Evolutionary conservation across 2,888 invertebrate genomes (phyloP).

Genomic region (Ditylenchus weischeri): DNA sequence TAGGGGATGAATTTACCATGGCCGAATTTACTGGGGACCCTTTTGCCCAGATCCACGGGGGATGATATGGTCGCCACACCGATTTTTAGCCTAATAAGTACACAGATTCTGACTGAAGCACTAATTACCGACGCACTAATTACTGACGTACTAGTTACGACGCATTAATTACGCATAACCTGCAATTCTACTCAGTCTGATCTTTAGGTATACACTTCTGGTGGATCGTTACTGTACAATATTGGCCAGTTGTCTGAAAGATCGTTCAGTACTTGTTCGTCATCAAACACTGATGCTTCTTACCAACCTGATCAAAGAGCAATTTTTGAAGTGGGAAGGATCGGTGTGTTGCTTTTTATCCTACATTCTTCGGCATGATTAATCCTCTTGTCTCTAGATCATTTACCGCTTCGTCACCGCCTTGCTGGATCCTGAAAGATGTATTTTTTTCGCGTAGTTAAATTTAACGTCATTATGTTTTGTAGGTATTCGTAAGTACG

Average conservation of each 20-base stretch:
- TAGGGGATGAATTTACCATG: no score
- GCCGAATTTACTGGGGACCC: no score
- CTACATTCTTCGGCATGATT: background rate
- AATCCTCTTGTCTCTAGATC: slow-evolving; percentile 12
- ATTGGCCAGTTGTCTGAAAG: slow-evolving; percentile 69
- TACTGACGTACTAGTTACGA: no score
- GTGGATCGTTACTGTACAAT: slow-evolving; percentile 59
- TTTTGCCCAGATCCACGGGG: no score
- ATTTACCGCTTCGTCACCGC: slow-evolving; percentile 62
- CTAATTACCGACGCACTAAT: no score
- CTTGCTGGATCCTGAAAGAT: slow-evolving; percentile 59
- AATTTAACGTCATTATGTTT: no score
- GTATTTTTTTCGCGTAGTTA: slow-evolving; percentile 18
- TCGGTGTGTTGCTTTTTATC: slow-evolving; percentile 25
- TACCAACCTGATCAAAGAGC: slow-evolving; percentile 71
- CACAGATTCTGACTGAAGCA: no score
- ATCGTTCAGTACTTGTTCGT: slow-evolving; percentile 66
- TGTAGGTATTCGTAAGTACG: slow-evolving; percentile 62
- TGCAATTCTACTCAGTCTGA: no score
- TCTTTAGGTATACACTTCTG: slow-evolving; percentile 40
- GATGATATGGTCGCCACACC: no score
- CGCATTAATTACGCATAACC: no score
- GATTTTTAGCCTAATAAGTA: no score
- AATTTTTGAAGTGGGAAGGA: slow-evolving; percentile 64
- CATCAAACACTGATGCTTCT: slow-evolving; percentile 70